phyloP scores from a whole-genome alignment of 2,888 invertebrate genomes.

The Pycnomerus fuliginosus region DNA sequence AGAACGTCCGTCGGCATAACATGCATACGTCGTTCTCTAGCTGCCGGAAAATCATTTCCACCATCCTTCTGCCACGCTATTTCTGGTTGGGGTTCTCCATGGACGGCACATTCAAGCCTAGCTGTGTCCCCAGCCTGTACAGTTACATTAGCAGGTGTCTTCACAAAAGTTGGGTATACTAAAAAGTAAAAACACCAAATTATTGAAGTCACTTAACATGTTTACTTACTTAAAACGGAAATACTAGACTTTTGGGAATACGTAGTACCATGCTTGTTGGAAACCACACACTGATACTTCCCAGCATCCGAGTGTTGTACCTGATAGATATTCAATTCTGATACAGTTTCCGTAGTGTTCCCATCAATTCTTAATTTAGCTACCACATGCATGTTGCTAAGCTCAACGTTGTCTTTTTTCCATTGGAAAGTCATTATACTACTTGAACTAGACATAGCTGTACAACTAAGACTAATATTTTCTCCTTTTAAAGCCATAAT shows the following conservation, averaged over 20 bases:
- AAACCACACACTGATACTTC: slow-evolving; percentile 89
- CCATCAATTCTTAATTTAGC: slow-evolving; percentile 50
- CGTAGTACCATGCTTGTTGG: slow-evolving; percentile 84
- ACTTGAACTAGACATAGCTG: slow-evolving; percentile 76
- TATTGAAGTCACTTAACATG: not conserved
- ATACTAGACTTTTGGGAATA: slow-evolving; percentile 86
- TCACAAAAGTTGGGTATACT: slow-evolving; percentile 82
- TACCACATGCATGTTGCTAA: slow-evolving; percentile 45
- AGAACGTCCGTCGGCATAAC: slow-evolving; percentile 89
- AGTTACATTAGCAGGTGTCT: slow-evolving; percentile 81
- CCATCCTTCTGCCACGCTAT: slow-evolving; percentile 91
- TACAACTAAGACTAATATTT: slow-evolving; percentile 78
- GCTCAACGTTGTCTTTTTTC: slow-evolving; percentile 80
- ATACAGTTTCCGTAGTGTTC: slow-evolving; percentile 67
- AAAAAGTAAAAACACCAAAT: slow-evolving; percentile 7
- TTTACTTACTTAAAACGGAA: slow-evolving; percentile 77
- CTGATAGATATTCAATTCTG: slow-evolving; percentile 71
- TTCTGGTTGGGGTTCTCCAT: slow-evolving; percentile 84
- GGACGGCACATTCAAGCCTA: slow-evolving; percentile 86
- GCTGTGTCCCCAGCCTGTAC: slow-evolving; percentile 84
- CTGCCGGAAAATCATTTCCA: slow-evolving; percentile 93
- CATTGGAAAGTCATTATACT: slow-evolving; percentile 78
- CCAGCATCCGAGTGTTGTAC: slow-evolving; percentile 82
- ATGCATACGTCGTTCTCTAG: slow-evolving; percentile 88
- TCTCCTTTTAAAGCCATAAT: slow-evolving; percentile 86